A percentile compares a stretch with the other conserved stretches of the same genome.
phyloP scores from a whole-genome alignment of 2,113 vertebrate species.

The Ochotona princeps region DNA sequence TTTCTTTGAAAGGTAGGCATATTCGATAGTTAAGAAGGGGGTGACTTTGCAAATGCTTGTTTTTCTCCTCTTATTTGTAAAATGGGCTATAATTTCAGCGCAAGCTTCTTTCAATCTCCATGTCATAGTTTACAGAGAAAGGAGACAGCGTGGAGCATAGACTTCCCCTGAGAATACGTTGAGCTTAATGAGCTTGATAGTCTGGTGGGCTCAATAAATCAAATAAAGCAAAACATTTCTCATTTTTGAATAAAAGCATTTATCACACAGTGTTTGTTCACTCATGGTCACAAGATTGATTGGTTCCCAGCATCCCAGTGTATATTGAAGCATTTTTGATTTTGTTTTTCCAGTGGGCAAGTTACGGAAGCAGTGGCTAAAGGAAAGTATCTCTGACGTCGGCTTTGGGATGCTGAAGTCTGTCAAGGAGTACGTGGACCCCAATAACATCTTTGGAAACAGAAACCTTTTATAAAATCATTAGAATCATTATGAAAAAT shows the following conservation, averaged over 20 bases:
- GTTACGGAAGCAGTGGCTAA: slow-evolving; percentile 98
- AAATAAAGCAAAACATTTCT: slow-evolving; percentile 99
- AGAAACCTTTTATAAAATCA: slow-evolving; percentile 95
- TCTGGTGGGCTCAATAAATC: slow-evolving; percentile 99
- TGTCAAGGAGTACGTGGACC: slow-evolving; percentile 97
- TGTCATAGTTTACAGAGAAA: slow-evolving; percentile 88
- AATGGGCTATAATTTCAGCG: slow-evolving; percentile 78
- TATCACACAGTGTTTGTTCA: slow-evolving; percentile 99
- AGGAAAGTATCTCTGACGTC: slow-evolving; percentile 94
- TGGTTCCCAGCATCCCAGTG: slow-evolving; percentile 92
- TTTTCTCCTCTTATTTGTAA: slow-evolving; percentile 81
- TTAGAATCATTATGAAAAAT: slow-evolving; percentile 78
- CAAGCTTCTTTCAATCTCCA: slow-evolving; percentile 86
- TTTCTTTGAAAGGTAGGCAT: slow-evolving; percentile 59
- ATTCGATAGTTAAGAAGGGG: slow-evolving; percentile 49
- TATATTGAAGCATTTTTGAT: slow-evolving; percentile 89
- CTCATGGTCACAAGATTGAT: slow-evolving; percentile 99
- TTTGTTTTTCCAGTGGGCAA: slow-evolving; percentile 95
- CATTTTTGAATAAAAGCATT: slow-evolving; percentile 99
- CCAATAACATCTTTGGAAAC: slow-evolving; percentile 98
- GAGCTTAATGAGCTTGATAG: slow-evolving; percentile 99
- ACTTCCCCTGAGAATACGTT: slow-evolving; percentile 95
- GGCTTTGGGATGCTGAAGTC: slow-evolving; percentile 97
- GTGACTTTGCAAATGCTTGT: slow-evolving; percentile 75
- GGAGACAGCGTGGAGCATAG: slow-evolving; percentile 89